A percentile compares a stretch with the other conserved stretches of the same genome.
Evolutionary conservation across 2,888 invertebrate species (phyloP).

Genomic region (Hirtodrosophila duncani): DNA sequence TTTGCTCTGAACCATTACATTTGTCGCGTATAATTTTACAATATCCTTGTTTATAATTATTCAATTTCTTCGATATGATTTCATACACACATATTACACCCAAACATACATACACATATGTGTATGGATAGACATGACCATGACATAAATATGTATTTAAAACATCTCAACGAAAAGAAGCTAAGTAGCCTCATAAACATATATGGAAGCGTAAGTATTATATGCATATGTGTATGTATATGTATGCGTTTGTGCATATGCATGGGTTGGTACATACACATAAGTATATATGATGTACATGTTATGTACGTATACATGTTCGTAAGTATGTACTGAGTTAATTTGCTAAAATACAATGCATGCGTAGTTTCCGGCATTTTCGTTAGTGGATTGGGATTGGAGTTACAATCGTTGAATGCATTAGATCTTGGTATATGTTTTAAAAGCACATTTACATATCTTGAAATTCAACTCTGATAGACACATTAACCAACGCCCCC

Average conservation of each 20-base stretch:
- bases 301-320: constrained; percentile 11
- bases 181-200: constrained; percentile 26
- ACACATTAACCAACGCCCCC: no score
- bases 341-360: constrained; percentile 1
- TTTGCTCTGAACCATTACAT: no score
- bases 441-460: constrained; percentile 56
- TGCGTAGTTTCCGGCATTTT: constrained; percentile 14
- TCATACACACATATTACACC: no score
- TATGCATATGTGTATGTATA: constrained; percentile 14
- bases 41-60: no score
- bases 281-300: constrained; percentile 35
- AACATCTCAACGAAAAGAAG: no score
- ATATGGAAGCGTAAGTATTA: constrained; percentile 13
- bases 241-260: constrained; percentile 33
- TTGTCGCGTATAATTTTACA: no score
- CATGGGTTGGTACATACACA: constrained; percentile 7
- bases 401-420: constrained; percentile 22
- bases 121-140: no score
- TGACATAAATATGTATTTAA: no score
- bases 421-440: constrained; percentile 41
- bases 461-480: constrained; percentile 41
- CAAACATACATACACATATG: no score
- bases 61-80: no score
- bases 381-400: constrained; percentile 21
- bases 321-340: constrained; percentile 11